Conservation (phyloP, 2,888 invertebrate species). For the Fissipunctia ypsillon region DNA sequence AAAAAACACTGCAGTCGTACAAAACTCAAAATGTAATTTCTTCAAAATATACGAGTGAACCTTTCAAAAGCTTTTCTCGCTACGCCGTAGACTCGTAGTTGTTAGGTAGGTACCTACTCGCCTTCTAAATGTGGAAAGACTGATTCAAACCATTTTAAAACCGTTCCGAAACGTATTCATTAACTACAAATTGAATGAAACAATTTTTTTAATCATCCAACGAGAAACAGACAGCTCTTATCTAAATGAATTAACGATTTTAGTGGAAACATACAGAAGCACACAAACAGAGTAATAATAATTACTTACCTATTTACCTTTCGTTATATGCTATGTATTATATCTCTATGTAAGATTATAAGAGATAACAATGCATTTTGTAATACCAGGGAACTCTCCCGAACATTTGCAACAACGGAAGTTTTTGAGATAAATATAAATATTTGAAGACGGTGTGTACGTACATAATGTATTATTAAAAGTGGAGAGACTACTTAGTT, state of each 20-base stretch:
- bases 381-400: constrained; percentile 10
- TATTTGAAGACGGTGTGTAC: constrained; percentile 5
- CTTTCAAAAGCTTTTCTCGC: not conserved
- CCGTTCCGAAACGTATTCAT: not conserved
- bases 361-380: constrained; percentile 16
- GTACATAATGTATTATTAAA: constrained; percentile 1
- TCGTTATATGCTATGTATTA: constrained; percentile 17
- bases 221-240: constrained; percentile 16
- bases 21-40: not conserved
- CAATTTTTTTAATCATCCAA: not conserved
- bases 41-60: not conserved
- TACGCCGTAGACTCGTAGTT: not conserved
- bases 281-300: constrained; percentile 28
- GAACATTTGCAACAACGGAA: constrained; percentile 18
- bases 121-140: not conserved
- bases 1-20: not conserved
- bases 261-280: constrained; percentile 49
- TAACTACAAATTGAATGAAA: not conserved
- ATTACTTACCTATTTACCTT: constrained; percentile 11
- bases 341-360: constrained; percentile 10
- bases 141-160: not conserved
- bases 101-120: not conserved
- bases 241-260: constrained; percentile 36
- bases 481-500: not conserved
- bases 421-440: constrained; percentile 11